phyloP scores from a whole-genome alignment of 2,113 vertebrate species.

The Carlito syrichta region DNA sequence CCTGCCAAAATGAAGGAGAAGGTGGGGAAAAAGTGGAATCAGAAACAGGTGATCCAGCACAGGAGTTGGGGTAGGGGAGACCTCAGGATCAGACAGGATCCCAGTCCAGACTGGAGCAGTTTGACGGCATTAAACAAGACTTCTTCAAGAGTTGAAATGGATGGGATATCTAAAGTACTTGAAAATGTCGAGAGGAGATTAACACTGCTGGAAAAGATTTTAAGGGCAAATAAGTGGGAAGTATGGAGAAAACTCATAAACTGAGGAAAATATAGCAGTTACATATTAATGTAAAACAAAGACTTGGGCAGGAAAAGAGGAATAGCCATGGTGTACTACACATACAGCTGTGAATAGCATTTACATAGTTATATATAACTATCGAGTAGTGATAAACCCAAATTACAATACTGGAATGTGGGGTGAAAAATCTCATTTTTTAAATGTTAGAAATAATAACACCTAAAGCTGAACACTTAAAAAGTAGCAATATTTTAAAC shows the following conservation, averaged over 20 bases:
- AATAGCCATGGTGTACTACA: background rate
- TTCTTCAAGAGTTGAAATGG: background rate
- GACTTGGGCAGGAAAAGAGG: background rate
- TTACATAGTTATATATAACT: background rate
- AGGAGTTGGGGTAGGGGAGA: background rate
- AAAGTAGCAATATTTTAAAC: background rate
- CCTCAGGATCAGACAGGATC: background rate
- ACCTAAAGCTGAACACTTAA: background rate
- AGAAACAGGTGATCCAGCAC: background rate
- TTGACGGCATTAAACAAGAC: background rate
- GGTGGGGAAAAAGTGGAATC: background rate
- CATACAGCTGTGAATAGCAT: background rate
- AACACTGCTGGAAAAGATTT: background rate
- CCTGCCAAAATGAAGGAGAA: background rate
- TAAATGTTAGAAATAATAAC: background rate
- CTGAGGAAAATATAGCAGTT: background rate
- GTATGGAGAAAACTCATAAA: background rate
- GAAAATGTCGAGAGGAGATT: background rate
- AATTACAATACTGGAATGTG: background rate
- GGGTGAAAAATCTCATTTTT: background rate
- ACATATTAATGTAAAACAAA: background rate
- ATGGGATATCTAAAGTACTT: background rate
- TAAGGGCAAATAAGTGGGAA: background rate
- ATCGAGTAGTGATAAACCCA: background rate
- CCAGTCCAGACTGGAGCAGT: background rate